phyloP scores from a whole-genome alignment of 2,888 invertebrate genomes.

The Cordilura impudica region DNA sequence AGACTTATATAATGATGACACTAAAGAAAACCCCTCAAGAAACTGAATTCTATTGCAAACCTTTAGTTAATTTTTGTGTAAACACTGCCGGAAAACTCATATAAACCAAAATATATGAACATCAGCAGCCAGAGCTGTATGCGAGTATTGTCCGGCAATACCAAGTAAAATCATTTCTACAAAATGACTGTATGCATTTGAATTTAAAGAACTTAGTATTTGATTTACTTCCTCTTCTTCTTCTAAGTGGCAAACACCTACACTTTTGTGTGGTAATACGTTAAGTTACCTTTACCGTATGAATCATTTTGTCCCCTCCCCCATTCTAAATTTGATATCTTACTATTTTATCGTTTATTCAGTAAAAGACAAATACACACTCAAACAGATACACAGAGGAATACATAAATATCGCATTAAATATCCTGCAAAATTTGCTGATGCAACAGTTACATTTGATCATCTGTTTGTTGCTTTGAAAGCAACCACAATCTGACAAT shows the following conservation, averaged over 20 bases:
- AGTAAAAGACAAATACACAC: neutral
- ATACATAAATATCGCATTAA: slow-evolving; percentile 14
- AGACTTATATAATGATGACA: slow-evolving; percentile 8
- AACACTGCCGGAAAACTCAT: too few species aligned
- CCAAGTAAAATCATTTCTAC: slow-evolving; percentile 16
- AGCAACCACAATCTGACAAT: neutral
- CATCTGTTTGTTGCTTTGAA: slow-evolving; percentile 12
- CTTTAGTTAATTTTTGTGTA: too few species aligned
- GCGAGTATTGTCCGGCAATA: slow-evolving; percentile 54
- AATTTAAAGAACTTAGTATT: neutral
- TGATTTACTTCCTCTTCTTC: neutral
- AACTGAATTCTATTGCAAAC: too few species aligned
- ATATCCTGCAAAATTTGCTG: slow-evolving; percentile 36
- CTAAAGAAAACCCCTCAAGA: slow-evolving; percentile 11
- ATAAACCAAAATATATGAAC: too few species aligned
- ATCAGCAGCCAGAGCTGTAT: slow-evolving; percentile 31
- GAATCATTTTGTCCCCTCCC: slow-evolving; percentile 27
- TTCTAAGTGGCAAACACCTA: slow-evolving; percentile 9
- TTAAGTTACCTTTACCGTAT: slow-evolving; percentile 12
- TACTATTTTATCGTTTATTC: slow-evolving; percentile 40
- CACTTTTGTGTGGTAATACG: slow-evolving; percentile 9
- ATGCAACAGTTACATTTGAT: slow-evolving; percentile 23
- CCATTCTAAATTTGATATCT: slow-evolving; percentile 5
- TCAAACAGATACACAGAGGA: neutral
- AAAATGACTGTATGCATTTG: slow-evolving; percentile 15